Evolutionary conservation across 2,113 vertebrate species (phyloP).

Genomic region (Noturus placidus): DNA sequence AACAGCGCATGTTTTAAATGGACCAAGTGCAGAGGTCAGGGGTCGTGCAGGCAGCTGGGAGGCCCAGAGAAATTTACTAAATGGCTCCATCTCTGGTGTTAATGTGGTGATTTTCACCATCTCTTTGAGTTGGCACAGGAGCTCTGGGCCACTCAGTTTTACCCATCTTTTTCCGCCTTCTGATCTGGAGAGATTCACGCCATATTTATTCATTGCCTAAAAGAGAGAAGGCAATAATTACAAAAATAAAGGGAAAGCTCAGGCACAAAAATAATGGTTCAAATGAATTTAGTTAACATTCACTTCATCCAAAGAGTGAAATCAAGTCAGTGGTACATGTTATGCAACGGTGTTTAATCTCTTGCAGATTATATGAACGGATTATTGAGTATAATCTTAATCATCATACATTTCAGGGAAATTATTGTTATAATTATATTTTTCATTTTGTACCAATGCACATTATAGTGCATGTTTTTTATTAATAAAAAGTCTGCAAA

Average conservation of each 20-base stretch:
- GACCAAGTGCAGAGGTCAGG: conserved; percentile 67
- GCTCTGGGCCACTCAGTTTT: conserved; percentile 64
- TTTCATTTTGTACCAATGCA: not conserved
- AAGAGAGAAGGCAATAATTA: not conserved
- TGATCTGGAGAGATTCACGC: conserved; percentile 59
- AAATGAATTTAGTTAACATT: not conserved
- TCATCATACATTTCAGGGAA: not conserved
- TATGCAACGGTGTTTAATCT: conserved; percentile 13
- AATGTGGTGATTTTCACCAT: conserved; percentile 64
- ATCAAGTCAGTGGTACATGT: not conserved
- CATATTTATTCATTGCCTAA: conserved; percentile 78
- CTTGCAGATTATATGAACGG: not conserved
- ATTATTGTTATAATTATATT: not conserved
- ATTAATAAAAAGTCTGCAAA: not conserved
- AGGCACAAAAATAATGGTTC: not conserved
- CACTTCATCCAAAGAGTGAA: not conserved
- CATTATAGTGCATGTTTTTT: not conserved
- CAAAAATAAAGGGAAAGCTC: not conserved
- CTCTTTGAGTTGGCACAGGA: conserved; percentile 72
- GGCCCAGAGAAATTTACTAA: conserved; percentile 67
- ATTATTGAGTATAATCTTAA: not conserved
- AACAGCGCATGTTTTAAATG: conserved; percentile 68
- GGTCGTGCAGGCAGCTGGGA: conserved; percentile 62
- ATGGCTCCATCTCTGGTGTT: conserved; percentile 70
- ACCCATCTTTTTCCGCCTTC: conserved; percentile 36